Evolutionary conservation across 2,113 vertebrate species (phyloP).

Genomic region (Pterophyllum scalare): DNA sequence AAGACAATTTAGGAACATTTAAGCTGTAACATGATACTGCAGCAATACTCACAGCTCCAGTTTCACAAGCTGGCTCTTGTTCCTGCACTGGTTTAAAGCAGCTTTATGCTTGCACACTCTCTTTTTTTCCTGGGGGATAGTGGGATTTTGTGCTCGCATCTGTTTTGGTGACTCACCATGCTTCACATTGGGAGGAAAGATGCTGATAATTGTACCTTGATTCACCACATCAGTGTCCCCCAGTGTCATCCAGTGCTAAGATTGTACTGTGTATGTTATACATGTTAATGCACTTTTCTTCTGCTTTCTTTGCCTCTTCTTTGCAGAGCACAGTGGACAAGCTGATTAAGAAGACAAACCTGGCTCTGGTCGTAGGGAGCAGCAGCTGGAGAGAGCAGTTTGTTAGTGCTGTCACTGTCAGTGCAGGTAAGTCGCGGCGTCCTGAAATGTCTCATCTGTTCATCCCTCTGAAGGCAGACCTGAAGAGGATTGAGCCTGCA

Average conservation of each 20-base stretch:
- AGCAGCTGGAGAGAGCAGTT: conserved; percentile 89
- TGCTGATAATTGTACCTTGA: conserved; percentile 18
- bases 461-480: conserved; percentile 15
- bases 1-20: conserved; percentile 17
- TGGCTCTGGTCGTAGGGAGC: conserved; percentile 87
- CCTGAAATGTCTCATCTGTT: conserved; percentile 46
- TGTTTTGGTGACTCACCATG: conserved; percentile 39
- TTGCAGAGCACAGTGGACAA: conserved; percentile 87
- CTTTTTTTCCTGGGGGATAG: conserved; percentile 24
- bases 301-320: conserved; percentile 5
- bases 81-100: conserved; percentile 23
- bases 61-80: conserved; percentile 11
- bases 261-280: neutral
- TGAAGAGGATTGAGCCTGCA: conserved; percentile 20
- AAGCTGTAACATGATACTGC: conserved; percentile 7
- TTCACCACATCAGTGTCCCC: conserved; percentile 3
- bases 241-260: neutral
- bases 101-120: conserved; percentile 13
- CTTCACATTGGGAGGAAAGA: conserved; percentile 9
- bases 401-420: conserved; percentile 88
- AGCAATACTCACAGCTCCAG: neutral
- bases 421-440: conserved; percentile 79
- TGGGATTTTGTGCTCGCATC: conserved; percentile 24
- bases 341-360: conserved; percentile 88
- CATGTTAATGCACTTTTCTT: neutral